Evolutionary conservation across 2,888 invertebrate species (phyloP).

Genomic region (Fragum sueziense): DNA sequence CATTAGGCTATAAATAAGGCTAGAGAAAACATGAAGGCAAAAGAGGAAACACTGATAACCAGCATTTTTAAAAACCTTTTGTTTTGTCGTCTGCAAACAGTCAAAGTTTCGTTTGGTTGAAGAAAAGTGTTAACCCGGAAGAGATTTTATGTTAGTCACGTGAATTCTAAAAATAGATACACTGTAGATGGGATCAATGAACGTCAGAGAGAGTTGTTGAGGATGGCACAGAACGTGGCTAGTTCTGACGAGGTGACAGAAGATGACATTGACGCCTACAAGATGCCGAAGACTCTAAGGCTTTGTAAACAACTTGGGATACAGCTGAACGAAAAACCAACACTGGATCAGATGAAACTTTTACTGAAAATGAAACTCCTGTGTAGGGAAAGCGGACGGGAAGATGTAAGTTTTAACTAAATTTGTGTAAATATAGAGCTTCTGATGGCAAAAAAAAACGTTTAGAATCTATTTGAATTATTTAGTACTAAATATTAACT

Average conservation of each 20-base stretch:
- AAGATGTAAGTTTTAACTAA: conserved; percentile 33
- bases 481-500: no score
- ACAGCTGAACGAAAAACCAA: conserved; percentile 23
- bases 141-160: no score
- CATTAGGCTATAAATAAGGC: no score
- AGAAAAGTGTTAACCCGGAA: no score
- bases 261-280: conserved; percentile 58
- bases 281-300: conserved; percentile 42
- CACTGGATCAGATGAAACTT: conserved; percentile 52
- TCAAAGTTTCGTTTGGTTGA: not conserved
- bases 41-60: not conserved
- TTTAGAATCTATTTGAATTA: no score
- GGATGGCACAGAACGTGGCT: not conserved
- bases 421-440: no score
- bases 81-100: not conserved
- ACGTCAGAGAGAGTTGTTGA: no score
- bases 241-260: conserved; percentile 18
- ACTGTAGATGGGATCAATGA: no score
- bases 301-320: conserved; percentile 46
- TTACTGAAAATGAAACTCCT: conserved; percentile 55
- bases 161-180: not conserved
- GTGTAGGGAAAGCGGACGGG: conserved; percentile 30
- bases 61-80: no score
- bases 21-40: not conserved
- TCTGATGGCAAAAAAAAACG: no score